Evolutionary conservation across 1,140 invertebrate species (phyloP).

Genomic region (Formica selysi): DNA sequence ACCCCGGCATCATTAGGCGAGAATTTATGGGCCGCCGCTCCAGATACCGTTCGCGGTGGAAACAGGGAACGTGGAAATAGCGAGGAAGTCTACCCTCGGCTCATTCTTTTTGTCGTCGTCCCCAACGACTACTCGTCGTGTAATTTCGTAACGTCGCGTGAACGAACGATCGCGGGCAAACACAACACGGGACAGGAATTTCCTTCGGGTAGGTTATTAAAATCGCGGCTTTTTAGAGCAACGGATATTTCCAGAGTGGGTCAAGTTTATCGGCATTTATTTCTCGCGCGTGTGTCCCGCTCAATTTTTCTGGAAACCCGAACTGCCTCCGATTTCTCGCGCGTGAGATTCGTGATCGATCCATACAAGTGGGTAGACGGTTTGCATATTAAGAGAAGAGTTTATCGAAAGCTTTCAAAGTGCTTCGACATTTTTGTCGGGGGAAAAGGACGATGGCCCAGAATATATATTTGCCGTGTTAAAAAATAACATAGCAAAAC

Average conservation of each 20-base stretch:
- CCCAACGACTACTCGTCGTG: not conserved
- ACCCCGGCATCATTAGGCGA: slow-evolving; percentile 58
- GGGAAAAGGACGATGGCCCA: not conserved
- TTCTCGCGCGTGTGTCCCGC: not conserved
- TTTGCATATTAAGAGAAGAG: not conserved
- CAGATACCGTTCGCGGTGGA: slow-evolving; percentile 52
- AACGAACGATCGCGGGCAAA: not conserved
- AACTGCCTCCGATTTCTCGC: not conserved
- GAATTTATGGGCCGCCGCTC: slow-evolving; percentile 66
- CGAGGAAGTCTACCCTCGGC: slow-evolving; percentile 43
- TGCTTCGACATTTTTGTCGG: not conserved
- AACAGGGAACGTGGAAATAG: slow-evolving; percentile 58
- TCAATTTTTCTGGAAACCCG: slow-evolving; percentile 18
- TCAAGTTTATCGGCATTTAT: slow-evolving; percentile 65
- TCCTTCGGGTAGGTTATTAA: slow-evolving; percentile 57
- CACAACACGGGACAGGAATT: not conserved
- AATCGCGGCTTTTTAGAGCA: not conserved
- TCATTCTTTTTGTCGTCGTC: slow-evolving; percentile 10
- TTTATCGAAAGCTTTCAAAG: not conserved
- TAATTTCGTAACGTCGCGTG: slow-evolving; percentile 61
- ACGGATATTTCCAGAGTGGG: slow-evolving; percentile 66
- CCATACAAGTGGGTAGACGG: not conserved
- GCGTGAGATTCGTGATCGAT: not conserved
- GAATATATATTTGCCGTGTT: slow-evolving; percentile 4
- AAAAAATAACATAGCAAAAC: slow-evolving; percentile 5